Percentiles rank a stretch among this genome's conserved stretches.
Conservation (phyloP, 35 echinoderm and acorn worm species). For the Holothuria glaberrima region DNA sequence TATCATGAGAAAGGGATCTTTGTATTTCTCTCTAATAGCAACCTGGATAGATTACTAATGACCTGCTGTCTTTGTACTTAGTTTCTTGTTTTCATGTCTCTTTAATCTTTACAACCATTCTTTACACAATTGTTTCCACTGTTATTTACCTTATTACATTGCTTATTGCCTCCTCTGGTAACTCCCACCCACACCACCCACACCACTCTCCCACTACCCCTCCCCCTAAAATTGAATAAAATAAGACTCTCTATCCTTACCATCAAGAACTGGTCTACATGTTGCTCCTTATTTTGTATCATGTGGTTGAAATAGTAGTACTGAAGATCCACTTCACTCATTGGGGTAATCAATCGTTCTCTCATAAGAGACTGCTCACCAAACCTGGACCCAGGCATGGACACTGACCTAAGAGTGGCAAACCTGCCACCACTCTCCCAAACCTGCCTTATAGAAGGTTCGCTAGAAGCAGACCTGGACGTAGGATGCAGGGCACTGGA, state of each 20-base stretch:
- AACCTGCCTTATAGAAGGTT: not conserved
- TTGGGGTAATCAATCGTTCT: conserved; percentile 20
- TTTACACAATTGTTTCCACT: not conserved
- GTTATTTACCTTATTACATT: not conserved
- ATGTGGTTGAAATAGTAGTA: conserved; percentile 85
- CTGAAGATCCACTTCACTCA: conserved; percentile 67
- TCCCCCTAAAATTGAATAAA: not conserved
- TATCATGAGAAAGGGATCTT: too few relatives aligned
- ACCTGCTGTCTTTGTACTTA: not conserved
- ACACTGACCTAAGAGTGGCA: not conserved
- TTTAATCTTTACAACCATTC: not conserved
- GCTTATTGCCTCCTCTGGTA: too few relatives aligned
- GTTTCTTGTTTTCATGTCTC: not conserved
- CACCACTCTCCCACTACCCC: not conserved
- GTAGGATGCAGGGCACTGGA: not conserved
- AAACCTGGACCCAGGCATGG: conserved; percentile 6
- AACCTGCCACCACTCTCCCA: conserved; percentile 33
- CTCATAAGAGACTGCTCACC: not conserved
- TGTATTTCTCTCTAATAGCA: too few relatives aligned
- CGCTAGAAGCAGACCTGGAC: not conserved
- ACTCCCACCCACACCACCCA: not conserved
- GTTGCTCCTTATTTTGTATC: conserved; percentile 69
- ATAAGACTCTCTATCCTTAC: conserved; percentile 40
- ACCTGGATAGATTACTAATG: not conserved
- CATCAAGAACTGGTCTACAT: conserved; percentile 81